Evolutionary conservation across 2,113 vertebrate genomes (phyloP).

Genomic region (Indicator indicator): DNA sequence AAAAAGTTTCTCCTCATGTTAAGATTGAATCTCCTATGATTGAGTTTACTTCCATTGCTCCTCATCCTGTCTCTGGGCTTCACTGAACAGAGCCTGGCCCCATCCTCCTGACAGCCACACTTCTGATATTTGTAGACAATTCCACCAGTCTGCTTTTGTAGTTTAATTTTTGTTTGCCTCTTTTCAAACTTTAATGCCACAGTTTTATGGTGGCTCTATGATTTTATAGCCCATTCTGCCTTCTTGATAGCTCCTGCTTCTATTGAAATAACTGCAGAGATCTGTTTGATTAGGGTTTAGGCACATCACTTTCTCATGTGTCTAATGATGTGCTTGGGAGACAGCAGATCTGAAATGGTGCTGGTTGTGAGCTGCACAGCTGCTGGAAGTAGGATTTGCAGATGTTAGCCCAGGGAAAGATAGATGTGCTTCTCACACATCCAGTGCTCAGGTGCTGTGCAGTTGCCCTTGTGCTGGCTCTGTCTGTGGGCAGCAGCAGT

Average conservation of each 20-base stretch:
- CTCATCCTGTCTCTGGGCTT: too few relatives aligned
- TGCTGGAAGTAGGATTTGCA: neutral
- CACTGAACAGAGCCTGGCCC: too few relatives aligned
- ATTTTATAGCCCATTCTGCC: neutral
- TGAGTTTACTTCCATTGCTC: too few relatives aligned
- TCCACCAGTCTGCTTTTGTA: neutral
- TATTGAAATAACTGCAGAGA: neutral
- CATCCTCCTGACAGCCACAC: too few relatives aligned
- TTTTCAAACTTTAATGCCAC: neutral
- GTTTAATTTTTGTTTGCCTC: neutral
- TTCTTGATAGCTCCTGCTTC: neutral
- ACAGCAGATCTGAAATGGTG: neutral
- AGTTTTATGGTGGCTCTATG: neutral
- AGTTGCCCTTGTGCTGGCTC: neutral
- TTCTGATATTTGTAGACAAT: neutral
- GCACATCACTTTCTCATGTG: neutral
- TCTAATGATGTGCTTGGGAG: neutral
- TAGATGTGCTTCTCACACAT: neutral
- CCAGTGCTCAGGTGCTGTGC: fast-evolving
- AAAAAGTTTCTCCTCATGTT: too few relatives aligned
- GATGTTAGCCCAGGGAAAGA: neutral
- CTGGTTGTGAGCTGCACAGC: neutral
- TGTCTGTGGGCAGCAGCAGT: neutral
- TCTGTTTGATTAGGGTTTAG: neutral
- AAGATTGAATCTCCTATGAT: too few relatives aligned